Conservation (phyloP, 2,797 vertebrate species). For the Alfaro cultratus region DNA sequence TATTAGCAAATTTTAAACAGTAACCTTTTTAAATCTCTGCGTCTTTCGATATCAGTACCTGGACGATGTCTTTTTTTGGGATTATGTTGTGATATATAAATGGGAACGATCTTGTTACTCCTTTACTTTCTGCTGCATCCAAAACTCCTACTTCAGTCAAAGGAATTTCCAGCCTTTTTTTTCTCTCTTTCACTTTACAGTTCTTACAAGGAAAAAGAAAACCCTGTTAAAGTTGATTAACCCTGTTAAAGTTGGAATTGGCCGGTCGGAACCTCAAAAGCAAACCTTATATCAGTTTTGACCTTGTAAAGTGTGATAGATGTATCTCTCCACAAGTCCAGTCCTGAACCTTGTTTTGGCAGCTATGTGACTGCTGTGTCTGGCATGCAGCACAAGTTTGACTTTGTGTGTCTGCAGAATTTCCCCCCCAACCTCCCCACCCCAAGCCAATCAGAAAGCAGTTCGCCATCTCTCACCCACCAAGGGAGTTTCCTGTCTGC, state of each 20-base stretch:
- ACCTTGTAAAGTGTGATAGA: not conserved
- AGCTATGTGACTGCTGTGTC: slow-evolving; percentile 43
- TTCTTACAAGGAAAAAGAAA: not conserved
- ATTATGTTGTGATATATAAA: not conserved
- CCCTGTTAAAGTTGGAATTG: not conserved
- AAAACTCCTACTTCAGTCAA: not conserved
- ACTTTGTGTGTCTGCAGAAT: slow-evolving; percentile 73
- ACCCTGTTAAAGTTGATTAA: not conserved
- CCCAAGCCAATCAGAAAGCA: slow-evolving; percentile 85
- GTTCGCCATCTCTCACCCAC: slow-evolving; percentile 89
- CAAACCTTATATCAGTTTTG: not conserved
- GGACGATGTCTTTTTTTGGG: not conserved
- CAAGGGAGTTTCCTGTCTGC: slow-evolving; percentile 91
- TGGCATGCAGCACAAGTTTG: slow-evolving; percentile 68
- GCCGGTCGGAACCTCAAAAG: not conserved
- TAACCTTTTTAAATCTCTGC: not conserved
- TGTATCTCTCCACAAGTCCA: not conserved
- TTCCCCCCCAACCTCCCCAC: slow-evolving; percentile 72
- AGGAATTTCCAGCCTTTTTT: not conserved
- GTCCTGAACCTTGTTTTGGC: slow-evolving; percentile 18
- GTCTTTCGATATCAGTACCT: not conserved
- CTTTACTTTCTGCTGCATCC: not conserved
- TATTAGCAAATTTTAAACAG: not conserved
- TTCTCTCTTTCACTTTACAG: not conserved
- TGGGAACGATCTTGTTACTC: not conserved